A percentile compares a stretch with the other conserved stretches of the same genome.
Evolutionary conservation across 1,140 invertebrate genomes (phyloP).

Genomic region (Potamilus streckersoni): DNA sequence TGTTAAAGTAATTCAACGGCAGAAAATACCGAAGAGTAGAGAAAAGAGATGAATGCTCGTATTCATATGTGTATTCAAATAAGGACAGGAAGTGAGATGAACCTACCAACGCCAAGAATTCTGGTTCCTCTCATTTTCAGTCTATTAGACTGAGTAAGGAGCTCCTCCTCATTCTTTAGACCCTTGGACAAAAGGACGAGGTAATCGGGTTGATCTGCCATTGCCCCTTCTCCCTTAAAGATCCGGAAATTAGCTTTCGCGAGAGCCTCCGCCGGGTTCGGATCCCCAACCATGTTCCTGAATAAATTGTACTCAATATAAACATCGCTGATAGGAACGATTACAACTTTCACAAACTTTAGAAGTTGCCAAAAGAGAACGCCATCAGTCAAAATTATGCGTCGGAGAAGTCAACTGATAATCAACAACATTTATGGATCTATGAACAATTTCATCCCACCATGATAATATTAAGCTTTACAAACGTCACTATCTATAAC

Average conservation of each 20-base stretch:
- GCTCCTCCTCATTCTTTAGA: constrained; percentile 29
- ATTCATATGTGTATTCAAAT: background rate
- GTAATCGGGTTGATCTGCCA: constrained; percentile 44
- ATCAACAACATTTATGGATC: too few species aligned
- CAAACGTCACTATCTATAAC: too few species aligned
- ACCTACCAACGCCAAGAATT: constrained; percentile 57
- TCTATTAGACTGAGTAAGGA: constrained; percentile 46
- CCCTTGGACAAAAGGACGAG: constrained; percentile 50
- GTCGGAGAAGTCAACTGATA: too few species aligned
- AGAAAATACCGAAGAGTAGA: background rate
- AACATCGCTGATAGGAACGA: too few species aligned
- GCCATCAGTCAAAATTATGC: too few species aligned
- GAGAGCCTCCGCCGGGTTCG: constrained; percentile 41
- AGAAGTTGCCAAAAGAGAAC: too few species aligned
- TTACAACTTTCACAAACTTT: too few species aligned
- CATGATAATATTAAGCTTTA: too few species aligned
- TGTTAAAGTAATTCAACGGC: background rate
- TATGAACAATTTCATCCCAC: too few species aligned
- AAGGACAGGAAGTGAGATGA: background rate
- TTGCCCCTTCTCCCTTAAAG: constrained; percentile 34
- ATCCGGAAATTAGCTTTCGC: constrained; percentile 38
- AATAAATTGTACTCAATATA: too few species aligned
- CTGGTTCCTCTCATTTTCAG: constrained; percentile 50
- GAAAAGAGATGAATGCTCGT: background rate
- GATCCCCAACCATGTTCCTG: constrained; percentile 38